Evolutionary conservation across 2,888 invertebrate species (phyloP).

Genomic region (Drosophila neonasuta): DNA sequence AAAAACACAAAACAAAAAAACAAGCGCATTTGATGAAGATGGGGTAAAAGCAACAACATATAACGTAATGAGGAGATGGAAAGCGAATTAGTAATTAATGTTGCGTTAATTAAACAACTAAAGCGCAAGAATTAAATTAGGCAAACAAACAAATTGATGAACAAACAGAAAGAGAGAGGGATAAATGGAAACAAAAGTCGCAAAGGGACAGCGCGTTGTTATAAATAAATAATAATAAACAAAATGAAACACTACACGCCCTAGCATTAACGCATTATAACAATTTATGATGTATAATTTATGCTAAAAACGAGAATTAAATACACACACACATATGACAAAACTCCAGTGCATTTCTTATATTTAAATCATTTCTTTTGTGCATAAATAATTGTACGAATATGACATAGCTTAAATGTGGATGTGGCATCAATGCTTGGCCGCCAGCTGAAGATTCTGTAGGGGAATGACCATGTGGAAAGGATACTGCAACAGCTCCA

Average conservation of each 20-base stretch:
- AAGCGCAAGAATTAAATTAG: constrained; percentile 47
- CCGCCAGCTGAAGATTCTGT: constrained; percentile 71
- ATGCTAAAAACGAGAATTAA: constrained; percentile 74
- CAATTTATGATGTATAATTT: constrained; percentile 69
- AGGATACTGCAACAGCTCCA: constrained; percentile 81
- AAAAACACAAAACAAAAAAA: not conserved
- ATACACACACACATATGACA: constrained; percentile 65
- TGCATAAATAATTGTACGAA: constrained; percentile 22
- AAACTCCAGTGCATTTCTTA: constrained; percentile 42
- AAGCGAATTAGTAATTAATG: constrained; percentile 54
- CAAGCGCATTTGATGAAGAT: constrained; percentile 21
- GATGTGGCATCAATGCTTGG: constrained; percentile 33
- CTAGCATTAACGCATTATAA: constrained; percentile 59
- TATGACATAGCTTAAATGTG: constrained; percentile 17
- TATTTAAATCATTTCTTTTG: constrained; percentile 34
- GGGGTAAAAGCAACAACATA: not conserved
- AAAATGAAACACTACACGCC: constrained; percentile 26
- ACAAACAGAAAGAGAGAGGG: constrained; percentile 11
- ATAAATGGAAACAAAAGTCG: constrained; percentile 35
- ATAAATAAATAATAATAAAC: constrained; percentile 25
- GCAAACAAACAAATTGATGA: constrained; percentile 43
- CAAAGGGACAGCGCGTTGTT: constrained; percentile 45
- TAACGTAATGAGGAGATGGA: constrained; percentile 17
- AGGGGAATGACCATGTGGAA: constrained; percentile 82
- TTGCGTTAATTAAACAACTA: constrained; percentile 58